Percentiles rank a stretch among this genome's conserved stretches.
Conservation (phyloP, 2,797 vertebrate species). For the Enteromius paludinosus region DNA sequence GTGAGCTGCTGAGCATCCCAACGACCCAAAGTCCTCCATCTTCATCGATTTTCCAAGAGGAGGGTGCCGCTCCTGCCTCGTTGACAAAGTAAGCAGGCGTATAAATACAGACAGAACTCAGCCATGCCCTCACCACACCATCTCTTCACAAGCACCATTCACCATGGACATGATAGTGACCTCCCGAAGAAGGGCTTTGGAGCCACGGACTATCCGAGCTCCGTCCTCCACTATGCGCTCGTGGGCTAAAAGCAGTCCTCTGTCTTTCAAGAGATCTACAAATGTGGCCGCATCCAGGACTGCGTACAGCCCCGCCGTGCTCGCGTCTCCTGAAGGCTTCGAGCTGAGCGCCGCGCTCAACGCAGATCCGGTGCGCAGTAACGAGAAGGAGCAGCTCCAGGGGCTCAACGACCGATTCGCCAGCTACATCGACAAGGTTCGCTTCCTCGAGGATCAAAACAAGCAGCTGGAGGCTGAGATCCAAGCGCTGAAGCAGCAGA, state of each 20-base stretch:
- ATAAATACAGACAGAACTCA: conserved; percentile 51
- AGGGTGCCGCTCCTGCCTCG: conserved; percentile 53
- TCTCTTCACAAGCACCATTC: conserved; percentile 15
- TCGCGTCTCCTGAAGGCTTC: conserved; percentile 83
- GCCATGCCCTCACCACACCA: conserved; percentile 16
- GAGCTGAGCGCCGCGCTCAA: conserved; percentile 82
- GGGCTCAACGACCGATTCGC: conserved; percentile 88
- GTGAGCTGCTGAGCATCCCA: background rate
- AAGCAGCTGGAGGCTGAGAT: conserved; percentile 84
- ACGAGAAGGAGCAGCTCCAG: conserved; percentile 87
- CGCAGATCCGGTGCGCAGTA: conserved; percentile 82
- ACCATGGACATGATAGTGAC: conserved; percentile 77
- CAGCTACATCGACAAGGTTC: conserved; percentile 87
- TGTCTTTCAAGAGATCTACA: conserved; percentile 77
- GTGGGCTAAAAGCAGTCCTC: conserved; percentile 78
- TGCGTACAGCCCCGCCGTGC: conserved; percentile 73
- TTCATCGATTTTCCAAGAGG: conserved; percentile 60
- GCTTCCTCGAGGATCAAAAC: conserved; percentile 88
- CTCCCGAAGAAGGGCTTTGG: conserved; percentile 79
- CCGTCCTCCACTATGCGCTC: conserved; percentile 81
- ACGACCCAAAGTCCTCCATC: conserved; percentile 33
- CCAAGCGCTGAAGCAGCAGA: conserved; percentile 82
- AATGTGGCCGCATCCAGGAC: conserved; percentile 66
- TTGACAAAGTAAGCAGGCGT: conserved; percentile 73
- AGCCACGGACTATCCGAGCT: conserved; percentile 76